phyloP scores from a whole-genome alignment of 2,113 vertebrate genomes.

The Elgaria multicarinata region DNA sequence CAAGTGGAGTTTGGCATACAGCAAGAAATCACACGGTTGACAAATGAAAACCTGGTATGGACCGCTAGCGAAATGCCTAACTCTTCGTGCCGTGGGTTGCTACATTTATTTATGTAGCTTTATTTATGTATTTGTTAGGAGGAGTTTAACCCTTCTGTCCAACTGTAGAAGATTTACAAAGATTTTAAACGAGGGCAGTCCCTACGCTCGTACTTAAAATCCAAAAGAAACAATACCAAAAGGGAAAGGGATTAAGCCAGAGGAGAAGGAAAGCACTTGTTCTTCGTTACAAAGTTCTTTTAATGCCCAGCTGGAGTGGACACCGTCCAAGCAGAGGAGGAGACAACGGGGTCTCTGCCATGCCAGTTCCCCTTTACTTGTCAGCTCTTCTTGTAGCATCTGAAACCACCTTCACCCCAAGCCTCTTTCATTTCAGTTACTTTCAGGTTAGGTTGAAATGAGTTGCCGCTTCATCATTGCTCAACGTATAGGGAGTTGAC shows the following conservation, averaged over 20 bases:
- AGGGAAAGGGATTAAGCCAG: no score
- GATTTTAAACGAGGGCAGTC: no score
- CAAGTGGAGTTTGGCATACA: conserved; percentile 91
- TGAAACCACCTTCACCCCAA: no score
- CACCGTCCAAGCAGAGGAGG: no score
- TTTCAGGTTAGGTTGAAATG: not conserved
- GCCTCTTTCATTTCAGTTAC: not conserved
- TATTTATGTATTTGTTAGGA: not conserved
- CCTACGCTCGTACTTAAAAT: not conserved
- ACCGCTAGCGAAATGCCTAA: not conserved
- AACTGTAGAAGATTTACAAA: no score
- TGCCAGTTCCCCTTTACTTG: not conserved
- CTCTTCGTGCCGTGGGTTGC: not conserved
- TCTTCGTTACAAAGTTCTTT: no score
- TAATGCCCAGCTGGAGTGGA: no score
- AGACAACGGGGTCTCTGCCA: not conserved
- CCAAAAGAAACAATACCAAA: not conserved
- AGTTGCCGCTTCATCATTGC: no score
- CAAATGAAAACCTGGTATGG: conserved; percentile 94
- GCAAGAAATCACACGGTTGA: conserved; percentile 92
- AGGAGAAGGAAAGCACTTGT: no score
- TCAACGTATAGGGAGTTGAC: no score
- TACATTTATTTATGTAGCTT: not conserved
- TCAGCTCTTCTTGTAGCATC: not conserved
- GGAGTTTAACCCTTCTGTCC: no score